A percentile compares a stretch with the other conserved stretches of the same genome.
Evolutionary conservation across 2,113 vertebrate genomes (phyloP).

Genomic region (Hystrix brachyura): DNA sequence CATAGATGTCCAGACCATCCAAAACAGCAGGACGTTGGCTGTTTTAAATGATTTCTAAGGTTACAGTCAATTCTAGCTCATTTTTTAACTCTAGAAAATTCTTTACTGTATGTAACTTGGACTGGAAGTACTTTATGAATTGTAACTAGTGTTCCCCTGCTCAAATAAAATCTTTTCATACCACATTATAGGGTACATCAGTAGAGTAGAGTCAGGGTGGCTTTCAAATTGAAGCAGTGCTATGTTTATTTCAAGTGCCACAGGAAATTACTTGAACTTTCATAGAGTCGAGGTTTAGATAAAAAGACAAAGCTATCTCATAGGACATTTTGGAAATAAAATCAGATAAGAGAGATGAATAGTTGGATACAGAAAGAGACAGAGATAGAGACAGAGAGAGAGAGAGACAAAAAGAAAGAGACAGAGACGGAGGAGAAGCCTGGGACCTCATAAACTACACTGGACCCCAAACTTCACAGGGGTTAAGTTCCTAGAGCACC

Average conservation of each 20-base stretch:
- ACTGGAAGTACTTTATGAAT: background rate
- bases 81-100: constrained; percentile 5
- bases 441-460: background rate
- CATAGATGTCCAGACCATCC: background rate
- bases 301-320: background rate
- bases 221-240: background rate
- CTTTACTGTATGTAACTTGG: background rate
- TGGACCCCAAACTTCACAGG: too few relatives aligned
- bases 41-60: background rate
- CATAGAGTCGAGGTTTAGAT: background rate
- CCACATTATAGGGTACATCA: background rate
- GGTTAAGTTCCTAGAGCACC: too few relatives aligned
- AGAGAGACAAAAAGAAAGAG: background rate
- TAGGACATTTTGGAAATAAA: constrained; percentile 48
- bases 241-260: background rate
- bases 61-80: background rate
- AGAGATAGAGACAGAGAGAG: background rate
- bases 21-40: background rate
- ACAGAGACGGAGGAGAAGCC: background rate
- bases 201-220: background rate
- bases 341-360: background rate
- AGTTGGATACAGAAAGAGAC: background rate
- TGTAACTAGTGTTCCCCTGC: background rate
- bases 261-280: background rate
- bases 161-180: constrained; percentile 35